phyloP scores from a whole-genome alignment of 2,888 invertebrate genomes.

The Callosobruchus maculatus region DNA sequence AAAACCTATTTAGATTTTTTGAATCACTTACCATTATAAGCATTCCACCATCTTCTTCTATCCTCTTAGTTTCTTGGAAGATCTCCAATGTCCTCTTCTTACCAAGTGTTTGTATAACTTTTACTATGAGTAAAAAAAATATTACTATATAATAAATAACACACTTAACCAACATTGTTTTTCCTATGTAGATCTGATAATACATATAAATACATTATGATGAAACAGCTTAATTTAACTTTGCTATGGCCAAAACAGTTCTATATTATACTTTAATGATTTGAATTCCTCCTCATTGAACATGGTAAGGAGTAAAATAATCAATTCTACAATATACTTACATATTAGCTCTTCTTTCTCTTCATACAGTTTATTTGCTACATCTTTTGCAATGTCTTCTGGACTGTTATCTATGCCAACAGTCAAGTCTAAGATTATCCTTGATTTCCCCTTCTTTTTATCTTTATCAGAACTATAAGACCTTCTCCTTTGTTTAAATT shows the following conservation, averaged over 20 bases:
- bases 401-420: slow-evolving; percentile 52
- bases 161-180: too few relatives aligned
- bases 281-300: too few relatives aligned
- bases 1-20: too few relatives aligned
- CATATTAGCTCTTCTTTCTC: slow-evolving; percentile 70
- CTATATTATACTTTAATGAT: too few relatives aligned
- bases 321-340: slow-evolving; percentile 51
- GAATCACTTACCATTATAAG: slow-evolving; percentile 64
- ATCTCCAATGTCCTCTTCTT: slow-evolving; percentile 69
- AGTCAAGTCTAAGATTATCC: slow-evolving; percentile 58
- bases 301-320: too few relatives aligned
- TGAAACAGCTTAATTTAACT: too few relatives aligned
- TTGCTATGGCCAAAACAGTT: too few relatives aligned
- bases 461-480: slow-evolving; percentile 37
- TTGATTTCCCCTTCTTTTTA: slow-evolving; percentile 55
- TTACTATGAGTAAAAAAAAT: slow-evolving; percentile 52
- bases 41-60: slow-evolving; percentile 85
- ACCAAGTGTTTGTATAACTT: slow-evolving; percentile 69
- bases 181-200: too few relatives aligned
- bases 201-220: too few relatives aligned
- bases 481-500: slow-evolving; percentile 54
- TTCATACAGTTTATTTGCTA: slow-evolving; percentile 70
- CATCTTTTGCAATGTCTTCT: slow-evolving; percentile 65
- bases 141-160: slow-evolving; percentile 10
- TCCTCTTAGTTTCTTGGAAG: slow-evolving; percentile 74